Evolutionary conservation across 2,888 invertebrate genomes (phyloP), one percentile per base, ranked within the genome.

Genomic region (Cheilosia impressa): DNA sequence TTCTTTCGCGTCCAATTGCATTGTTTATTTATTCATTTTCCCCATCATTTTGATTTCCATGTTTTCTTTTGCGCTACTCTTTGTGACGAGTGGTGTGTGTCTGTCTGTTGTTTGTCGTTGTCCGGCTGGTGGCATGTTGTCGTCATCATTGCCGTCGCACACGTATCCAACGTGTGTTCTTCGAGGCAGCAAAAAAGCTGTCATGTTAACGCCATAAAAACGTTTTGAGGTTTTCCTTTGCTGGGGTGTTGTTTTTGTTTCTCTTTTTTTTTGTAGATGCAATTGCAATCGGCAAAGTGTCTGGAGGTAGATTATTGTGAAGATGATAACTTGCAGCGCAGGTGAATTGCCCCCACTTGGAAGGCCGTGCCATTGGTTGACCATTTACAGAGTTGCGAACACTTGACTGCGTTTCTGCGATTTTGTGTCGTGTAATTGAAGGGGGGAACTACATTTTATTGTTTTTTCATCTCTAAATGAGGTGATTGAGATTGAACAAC

Each of bases 131-230:
- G 77, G 77, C 77, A 82, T 41, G 78, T 83, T 41, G 60, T 78
- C 58, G 27, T 58, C 69, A 38, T 68, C 53, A 24, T 52, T 43
- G 38, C 68, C 52, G 31, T 65, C 73, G 63, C 73, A 79, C 83
- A 84, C 83, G 79, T 79, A 68, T 58, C 55, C 83, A 83, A 79
- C 78, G 84, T 79, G 83, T 84, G 79, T 84, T 84, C 79, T 75
- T 31, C 22, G 58, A 73, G 79, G 60, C 83, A 66, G 75, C 79
- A 84, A 84, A 84, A 83, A 84, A 79, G 69, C 84, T 84, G 84
- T 84, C 84, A 84, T 84, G 84, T 80, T 84, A 84, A 84, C 84
- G 84, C 84, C 84, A 84, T 79, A 84, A 80, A 84, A 84, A 84
- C 79, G 83, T 84, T 84, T 84, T 84, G 83, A 84, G 83, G 83